phyloP scores from a whole-genome alignment of 2,113 vertebrate genomes.

The Gallinago media region DNA sequence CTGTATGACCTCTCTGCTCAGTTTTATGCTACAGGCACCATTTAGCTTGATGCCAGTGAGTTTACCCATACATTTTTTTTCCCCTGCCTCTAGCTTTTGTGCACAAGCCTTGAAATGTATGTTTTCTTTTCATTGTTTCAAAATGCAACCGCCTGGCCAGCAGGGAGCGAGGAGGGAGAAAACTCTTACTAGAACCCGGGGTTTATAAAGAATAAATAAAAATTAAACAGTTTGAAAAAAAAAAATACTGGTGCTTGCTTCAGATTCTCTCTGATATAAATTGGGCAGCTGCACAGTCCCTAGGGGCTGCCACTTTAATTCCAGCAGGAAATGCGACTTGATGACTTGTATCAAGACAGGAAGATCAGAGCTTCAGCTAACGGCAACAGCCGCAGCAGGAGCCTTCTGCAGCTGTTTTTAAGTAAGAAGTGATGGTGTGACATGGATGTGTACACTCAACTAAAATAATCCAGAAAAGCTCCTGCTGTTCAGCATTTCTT shows the following conservation, averaged over 20 bases:
- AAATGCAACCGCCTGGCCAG: not conserved
- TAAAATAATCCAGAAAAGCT: slow-evolving; percentile 59
- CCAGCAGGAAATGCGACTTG: slow-evolving; percentile 69
- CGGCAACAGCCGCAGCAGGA: slow-evolving; percentile 56
- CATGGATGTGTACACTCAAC: slow-evolving; percentile 44
- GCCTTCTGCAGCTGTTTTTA: slow-evolving; percentile 71
- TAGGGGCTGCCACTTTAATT: slow-evolving; percentile 66
- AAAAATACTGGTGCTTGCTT: not conserved
- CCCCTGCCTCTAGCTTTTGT: not conserved
- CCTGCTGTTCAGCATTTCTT: not conserved
- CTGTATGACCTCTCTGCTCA: not conserved
- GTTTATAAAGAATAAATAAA: not conserved
- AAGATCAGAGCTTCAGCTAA: slow-evolving; percentile 74
- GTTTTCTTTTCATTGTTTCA: not conserved
- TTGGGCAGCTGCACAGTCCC: slow-evolving; percentile 64
- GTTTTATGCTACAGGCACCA: not conserved
- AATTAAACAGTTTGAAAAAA: not conserved
- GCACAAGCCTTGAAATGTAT: not conserved
- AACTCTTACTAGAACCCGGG: not conserved
- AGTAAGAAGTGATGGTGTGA: slow-evolving; percentile 66
- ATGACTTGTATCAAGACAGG: slow-evolving; percentile 73
- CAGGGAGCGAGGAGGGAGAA: not conserved
- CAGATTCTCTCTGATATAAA: slow-evolving; percentile 29
- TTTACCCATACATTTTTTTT: not conserved
- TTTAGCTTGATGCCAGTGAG: not conserved